phyloP scores from a whole-genome alignment of 2,797 vertebrate species.

The Bufotes viridis region DNA sequence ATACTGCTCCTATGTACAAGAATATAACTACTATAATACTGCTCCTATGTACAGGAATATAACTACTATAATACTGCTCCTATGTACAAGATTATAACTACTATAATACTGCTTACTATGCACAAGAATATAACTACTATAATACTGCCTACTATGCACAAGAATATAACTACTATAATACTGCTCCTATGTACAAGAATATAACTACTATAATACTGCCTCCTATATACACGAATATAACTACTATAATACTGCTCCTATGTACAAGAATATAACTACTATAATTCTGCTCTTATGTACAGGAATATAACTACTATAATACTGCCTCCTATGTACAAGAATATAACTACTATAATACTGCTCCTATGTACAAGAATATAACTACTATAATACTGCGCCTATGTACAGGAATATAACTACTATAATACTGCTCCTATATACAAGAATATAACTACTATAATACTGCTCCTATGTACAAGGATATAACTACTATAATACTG shows the following conservation, averaged over 20 bases:
- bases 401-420: not conserved
- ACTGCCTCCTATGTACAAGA: conserved; percentile 16
- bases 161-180: conserved; percentile 3
- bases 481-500: conserved; percentile 28
- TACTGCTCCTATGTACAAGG: not conserved
- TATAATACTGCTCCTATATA: not conserved
- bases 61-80: conserved; percentile 15
- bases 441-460: conserved; percentile 1
- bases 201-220: conserved; percentile 12
- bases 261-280: conserved; percentile 1
- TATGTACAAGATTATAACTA: conserved; percentile 21
- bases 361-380: conserved; percentile 16
- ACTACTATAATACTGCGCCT: not conserved
- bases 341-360: conserved; percentile 27
- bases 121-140: not conserved
- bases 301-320: conserved; percentile 1
- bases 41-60: no score
- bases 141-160: not conserved
- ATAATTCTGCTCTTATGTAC: not conserved
- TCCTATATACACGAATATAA: not conserved
- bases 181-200: not conserved
- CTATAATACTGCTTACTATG: not conserved
- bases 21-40: no score
- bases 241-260: not conserved
- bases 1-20: no score